phyloP scores from a whole-genome alignment of 2,888 invertebrate species.

The Dicyrtoma fusca region DNA sequence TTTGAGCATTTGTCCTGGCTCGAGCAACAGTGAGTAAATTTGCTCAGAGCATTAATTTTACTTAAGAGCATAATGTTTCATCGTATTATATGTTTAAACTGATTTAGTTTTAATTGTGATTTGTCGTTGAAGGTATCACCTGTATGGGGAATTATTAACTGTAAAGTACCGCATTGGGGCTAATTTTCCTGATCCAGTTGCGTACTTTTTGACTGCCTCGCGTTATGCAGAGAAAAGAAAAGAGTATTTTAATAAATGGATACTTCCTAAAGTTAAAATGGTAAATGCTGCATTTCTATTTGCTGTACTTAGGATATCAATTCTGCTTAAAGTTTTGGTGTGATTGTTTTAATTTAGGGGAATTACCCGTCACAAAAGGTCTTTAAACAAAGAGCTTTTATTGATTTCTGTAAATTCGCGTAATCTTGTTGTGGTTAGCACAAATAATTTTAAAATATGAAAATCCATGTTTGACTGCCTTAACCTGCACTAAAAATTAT shows the following conservation, averaged over 20 bases:
- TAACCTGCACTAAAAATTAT: too few relatives aligned
- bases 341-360: too few relatives aligned
- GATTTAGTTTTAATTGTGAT: too few relatives aligned
- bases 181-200: conserved; percentile 50
- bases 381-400: too few relatives aligned
- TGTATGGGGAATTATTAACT: conserved; percentile 51
- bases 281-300: too few relatives aligned
- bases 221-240: conserved; percentile 47
- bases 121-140: conserved; percentile 43
- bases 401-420: too few relatives aligned
- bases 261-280: conserved; percentile 20
- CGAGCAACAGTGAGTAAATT: conserved; percentile 77
- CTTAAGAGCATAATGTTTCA: neutral
- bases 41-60: conserved; percentile 15
- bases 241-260: conserved; percentile 18
- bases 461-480: too few relatives aligned
- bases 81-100: neutral
- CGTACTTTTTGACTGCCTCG: conserved; percentile 49
- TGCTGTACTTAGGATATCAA: too few relatives aligned
- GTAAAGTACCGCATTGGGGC: conserved; percentile 42
- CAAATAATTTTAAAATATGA: too few relatives aligned
- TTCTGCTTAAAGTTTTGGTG: too few relatives aligned
- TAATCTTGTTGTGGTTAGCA: too few relatives aligned
- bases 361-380: too few relatives aligned
- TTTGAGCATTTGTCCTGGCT: conserved; percentile 98